Evolutionary conservation across 2,888 invertebrate genomes (phyloP).

Genomic region (Panopea generosa): DNA sequence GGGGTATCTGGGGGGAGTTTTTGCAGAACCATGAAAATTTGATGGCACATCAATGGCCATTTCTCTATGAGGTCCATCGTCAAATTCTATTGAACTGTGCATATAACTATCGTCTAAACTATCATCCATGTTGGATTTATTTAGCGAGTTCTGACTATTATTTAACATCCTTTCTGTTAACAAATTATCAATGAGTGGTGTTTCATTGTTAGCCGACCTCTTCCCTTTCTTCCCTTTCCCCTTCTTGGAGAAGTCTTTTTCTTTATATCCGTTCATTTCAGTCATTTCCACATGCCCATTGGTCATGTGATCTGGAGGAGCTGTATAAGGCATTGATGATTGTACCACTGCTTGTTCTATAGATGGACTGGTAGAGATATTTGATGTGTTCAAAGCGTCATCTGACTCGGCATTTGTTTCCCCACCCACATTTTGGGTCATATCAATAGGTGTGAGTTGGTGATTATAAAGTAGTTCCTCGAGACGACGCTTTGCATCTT

Average conservation of each 20-base stretch:
- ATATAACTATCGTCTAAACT: slow-evolving; percentile 61
- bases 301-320: slow-evolving; percentile 54
- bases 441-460: slow-evolving; percentile 96
- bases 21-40: slow-evolving; percentile 95
- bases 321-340: slow-evolving; percentile 64
- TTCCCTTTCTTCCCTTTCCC: slow-evolving; percentile 68
- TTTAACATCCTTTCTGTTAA: slow-evolving; percentile 66
- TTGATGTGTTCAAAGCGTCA: slow-evolving; percentile 28
- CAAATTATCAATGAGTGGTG: slow-evolving; percentile 72
- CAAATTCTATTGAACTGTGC: slow-evolving; percentile 69
- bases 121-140: slow-evolving; percentile 64
- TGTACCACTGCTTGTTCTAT: slow-evolving; percentile 53
- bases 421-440: slow-evolving; percentile 90
- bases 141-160: slow-evolving; percentile 70
- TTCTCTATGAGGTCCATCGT: slow-evolving; percentile 93
- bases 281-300: slow-evolving; percentile 69
- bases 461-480: slow-evolving; percentile 96
- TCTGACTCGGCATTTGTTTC: slow-evolving; percentile 41
- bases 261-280: slow-evolving; percentile 69
- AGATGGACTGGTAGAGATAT: slow-evolving; percentile 46
- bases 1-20: slow-evolving; percentile 94
- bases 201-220: slow-evolving; percentile 65
- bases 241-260: slow-evolving; percentile 64
- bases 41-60: slow-evolving; percentile 99
- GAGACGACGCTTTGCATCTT: slow-evolving; percentile 95